Conservation (phyloP, 2,888 invertebrate genomes). For the Drosophila kuntzei region DNA sequence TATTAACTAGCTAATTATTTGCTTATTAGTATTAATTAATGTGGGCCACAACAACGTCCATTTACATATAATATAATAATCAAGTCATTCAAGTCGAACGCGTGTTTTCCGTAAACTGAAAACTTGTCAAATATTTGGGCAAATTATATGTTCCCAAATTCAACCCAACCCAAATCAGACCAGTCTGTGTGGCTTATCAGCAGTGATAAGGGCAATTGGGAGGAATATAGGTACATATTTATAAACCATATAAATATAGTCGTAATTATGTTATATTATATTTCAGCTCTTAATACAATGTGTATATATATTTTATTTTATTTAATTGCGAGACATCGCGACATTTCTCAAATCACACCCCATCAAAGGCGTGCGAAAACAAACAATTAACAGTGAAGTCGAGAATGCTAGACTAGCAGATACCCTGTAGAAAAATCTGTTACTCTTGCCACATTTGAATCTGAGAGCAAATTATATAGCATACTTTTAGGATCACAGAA, state of each 20-base stretch:
- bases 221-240: conserved; percentile 10
- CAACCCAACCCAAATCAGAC: neutral
- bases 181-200: conserved; percentile 24
- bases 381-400: conserved; percentile 10
- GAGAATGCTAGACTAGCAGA: neutral
- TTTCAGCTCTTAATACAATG: conserved; percentile 10
- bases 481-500: conserved; percentile 2
- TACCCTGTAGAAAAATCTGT: neutral
- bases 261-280: conserved; percentile 19
- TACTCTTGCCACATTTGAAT: neutral
- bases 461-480: neutral
- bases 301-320: conserved; percentile 4
- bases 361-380: conserved; percentile 41
- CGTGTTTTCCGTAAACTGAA: conserved; percentile 53
- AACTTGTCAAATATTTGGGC: conserved; percentile 45
- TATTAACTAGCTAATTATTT: conserved; percentile 21
- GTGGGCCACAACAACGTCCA: conserved; percentile 31
- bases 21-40: conserved; percentile 25
- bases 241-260: conserved; percentile 10
- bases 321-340: conserved; percentile 3
- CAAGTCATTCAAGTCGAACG: conserved; percentile 32
- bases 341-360: conserved; percentile 8
- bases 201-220: conserved; percentile 52
- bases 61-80: conserved; percentile 45
- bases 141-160: conserved; percentile 10